A percentile compares a stretch with the other conserved stretches of the same genome.
phyloP scores from a whole-genome alignment of 1,140 invertebrate species.

The Melipona quadrifasciata region DNA sequence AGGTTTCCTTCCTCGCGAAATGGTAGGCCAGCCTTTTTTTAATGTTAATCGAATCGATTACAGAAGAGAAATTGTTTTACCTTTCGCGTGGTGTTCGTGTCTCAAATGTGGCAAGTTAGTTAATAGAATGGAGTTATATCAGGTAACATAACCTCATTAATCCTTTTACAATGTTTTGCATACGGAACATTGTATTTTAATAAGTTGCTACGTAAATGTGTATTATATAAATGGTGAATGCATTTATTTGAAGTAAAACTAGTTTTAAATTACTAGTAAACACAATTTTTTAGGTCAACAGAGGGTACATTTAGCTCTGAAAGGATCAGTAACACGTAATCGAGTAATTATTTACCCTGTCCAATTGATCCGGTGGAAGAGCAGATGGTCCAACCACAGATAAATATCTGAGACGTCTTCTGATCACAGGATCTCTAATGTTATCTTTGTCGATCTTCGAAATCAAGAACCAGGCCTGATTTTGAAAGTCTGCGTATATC shows the following conservation, averaged over 20 bases:
- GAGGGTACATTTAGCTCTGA: not conserved
- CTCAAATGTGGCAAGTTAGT: not conserved
- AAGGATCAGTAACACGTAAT: not conserved
- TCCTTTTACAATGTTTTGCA: not conserved
- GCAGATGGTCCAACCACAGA: constrained; percentile 92
- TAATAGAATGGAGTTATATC: not conserved
- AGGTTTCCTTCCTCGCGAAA: not conserved
- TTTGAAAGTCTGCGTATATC: constrained; percentile 90
- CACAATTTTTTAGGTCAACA: too few relatives aligned
- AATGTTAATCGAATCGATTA: not conserved
- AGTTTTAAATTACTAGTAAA: not conserved
- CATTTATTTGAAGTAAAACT: not conserved
- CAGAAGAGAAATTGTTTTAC: not conserved
- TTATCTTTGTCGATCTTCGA: constrained; percentile 85
- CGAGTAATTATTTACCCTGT: constrained; percentile 86
- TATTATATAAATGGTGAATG: not conserved
- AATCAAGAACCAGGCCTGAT: constrained; percentile 88
- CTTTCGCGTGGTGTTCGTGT: not conserved
- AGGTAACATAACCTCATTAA: not conserved
- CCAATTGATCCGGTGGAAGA: constrained; percentile 90
- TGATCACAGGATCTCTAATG: constrained; percentile 87
- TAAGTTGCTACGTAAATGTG: not conserved
- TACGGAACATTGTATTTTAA: not conserved
- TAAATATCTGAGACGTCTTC: constrained; percentile 89
- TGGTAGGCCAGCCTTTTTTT: too few relatives aligned